A percentile compares a stretch with the other conserved stretches of the same genome.
Evolutionary conservation across 1,140 invertebrate species (phyloP).

Genomic region (Ptiloglossa arizonensis): DNA sequence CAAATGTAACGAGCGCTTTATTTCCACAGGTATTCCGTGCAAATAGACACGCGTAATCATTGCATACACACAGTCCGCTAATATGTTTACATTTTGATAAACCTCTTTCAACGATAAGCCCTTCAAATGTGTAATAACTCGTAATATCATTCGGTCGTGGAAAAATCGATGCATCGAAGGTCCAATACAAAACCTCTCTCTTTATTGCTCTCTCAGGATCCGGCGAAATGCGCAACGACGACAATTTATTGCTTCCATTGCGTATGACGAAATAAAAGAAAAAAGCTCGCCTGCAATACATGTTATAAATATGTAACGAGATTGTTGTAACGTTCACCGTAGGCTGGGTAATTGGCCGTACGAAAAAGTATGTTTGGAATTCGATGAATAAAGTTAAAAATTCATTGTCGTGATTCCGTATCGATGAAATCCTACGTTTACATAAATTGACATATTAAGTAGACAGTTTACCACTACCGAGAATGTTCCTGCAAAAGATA

Average conservation of each 20-base stretch:
- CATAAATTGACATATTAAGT: too few species aligned
- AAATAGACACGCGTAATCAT: conserved; percentile 56
- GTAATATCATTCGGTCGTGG: conserved; percentile 17
- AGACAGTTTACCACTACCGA: too few species aligned
- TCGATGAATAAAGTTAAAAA: too few species aligned
- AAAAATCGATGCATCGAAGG: conserved; percentile 34
- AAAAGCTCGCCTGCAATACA: neutral
- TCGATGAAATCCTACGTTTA: too few species aligned
- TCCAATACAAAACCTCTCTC: neutral
- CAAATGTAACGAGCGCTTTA: conserved; percentile 50
- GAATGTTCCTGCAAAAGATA: too few species aligned
- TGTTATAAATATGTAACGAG: conserved; percentile 45
- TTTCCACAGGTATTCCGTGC: conserved; percentile 40
- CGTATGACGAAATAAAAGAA: conserved; percentile 13
- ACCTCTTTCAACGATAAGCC: conserved; percentile 48
- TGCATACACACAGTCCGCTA: conserved; percentile 28
- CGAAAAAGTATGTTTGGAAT: neutral
- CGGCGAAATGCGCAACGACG: conserved; percentile 13
- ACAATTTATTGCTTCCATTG: conserved; percentile 30
- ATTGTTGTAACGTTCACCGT: conserved; percentile 3
- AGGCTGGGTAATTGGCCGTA: neutral
- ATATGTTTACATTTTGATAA: conserved; percentile 55
- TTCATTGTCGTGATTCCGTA: neutral
- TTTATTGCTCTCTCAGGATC: conserved; percentile 45
- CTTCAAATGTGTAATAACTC: conserved; percentile 46